Evolutionary conservation across 2,888 invertebrate species (phyloP).

Genomic region (Dorcus hopei): DNA sequence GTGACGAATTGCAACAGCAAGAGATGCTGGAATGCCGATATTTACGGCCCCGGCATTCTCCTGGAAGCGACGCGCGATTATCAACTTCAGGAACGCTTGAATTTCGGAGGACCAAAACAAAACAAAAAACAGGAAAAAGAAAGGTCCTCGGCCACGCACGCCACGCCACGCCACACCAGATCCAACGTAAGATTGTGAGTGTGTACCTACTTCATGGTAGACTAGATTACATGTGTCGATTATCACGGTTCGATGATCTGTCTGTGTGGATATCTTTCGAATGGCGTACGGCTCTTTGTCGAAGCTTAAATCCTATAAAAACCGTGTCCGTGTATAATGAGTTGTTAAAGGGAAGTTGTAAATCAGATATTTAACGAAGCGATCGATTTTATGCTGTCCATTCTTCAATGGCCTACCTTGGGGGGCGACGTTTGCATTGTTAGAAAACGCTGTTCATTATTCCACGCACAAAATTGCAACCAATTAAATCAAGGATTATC

Average conservation of each 20-base stretch:
- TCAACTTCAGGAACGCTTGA: too few species aligned
- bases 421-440: too few species aligned
- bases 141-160: background rate
- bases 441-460: too few species aligned
- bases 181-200: constrained; percentile 3
- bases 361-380: background rate
- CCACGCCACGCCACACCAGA: background rate
- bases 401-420: too few species aligned
- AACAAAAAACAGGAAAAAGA: background rate
- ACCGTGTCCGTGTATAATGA: background rate
- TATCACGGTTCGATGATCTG: constrained; percentile 36
- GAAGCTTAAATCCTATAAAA: background rate
- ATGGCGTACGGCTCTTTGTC: background rate
- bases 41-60: constrained; percentile 3
- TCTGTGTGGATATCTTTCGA: constrained; percentile 31
- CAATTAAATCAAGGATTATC: too few species aligned
- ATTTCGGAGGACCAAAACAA: too few species aligned
- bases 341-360: background rate
- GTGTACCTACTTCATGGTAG: constrained; percentile 30
- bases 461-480: too few species aligned
- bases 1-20: constrained; percentile 24
- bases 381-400: background rate
- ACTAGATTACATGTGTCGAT: constrained; percentile 43
- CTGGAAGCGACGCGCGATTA: background rate
- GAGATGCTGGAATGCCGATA: constrained; percentile 23